These are phyloP conservation scores for Arvicanthis niloticus DNA, from an alignment of 2,113 vertebrate species.

Conservation along the genomic window DNA sequence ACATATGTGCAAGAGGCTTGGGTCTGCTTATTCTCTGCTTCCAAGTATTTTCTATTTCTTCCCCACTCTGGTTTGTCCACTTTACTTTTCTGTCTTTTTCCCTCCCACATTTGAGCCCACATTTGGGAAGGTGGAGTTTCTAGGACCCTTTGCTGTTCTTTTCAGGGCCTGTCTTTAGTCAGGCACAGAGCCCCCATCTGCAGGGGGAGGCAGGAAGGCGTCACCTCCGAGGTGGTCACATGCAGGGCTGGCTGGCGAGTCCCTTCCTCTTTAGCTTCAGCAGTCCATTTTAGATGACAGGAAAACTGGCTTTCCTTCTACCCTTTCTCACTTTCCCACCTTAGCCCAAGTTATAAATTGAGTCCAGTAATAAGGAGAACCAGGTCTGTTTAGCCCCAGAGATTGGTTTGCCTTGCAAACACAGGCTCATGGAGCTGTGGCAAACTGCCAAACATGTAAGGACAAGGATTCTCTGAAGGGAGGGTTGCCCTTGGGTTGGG, in stretches of 20 bases:
- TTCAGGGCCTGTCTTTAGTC: not conserved
- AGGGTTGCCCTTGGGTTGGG: not conserved
- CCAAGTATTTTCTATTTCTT: not conserved
- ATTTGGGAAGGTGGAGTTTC: not conserved
- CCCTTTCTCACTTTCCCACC: not conserved
- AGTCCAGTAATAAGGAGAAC: not conserved
- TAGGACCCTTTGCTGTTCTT: too few relatives aligned
- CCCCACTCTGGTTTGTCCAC: not conserved
- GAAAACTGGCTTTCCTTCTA: not conserved
- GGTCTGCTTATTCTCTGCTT: not conserved
- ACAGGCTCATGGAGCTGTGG: accelerated
- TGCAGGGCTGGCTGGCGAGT: too few relatives aligned
- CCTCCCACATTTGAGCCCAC: not conserved
- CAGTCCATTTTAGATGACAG: not conserved
- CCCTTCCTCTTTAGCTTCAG: not conserved
- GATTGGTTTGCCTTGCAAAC: not conserved
- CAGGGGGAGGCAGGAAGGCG: not conserved
- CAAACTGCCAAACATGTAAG: not conserved
- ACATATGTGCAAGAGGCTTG: too few relatives aligned
- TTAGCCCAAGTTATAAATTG: not conserved
- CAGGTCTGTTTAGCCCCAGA: not conserved
- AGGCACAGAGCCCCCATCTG: too few relatives aligned
- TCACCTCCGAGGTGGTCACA: not conserved
- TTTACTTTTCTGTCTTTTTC: not conserved
- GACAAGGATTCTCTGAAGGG: not conserved